Conservation (phyloP, 2,888 invertebrate genomes). For the Erebia epiphron region DNA sequence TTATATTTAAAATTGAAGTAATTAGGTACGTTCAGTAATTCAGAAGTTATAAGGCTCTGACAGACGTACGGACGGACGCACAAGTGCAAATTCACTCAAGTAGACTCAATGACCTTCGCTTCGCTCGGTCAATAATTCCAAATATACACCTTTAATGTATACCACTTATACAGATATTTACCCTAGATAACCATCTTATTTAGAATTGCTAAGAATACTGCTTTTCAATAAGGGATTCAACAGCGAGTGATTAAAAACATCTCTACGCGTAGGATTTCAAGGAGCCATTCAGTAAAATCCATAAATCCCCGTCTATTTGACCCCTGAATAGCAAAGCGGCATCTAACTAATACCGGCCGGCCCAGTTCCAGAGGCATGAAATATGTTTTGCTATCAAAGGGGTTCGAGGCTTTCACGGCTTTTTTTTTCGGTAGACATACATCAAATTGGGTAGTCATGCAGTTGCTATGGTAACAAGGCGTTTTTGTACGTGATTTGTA, state of each 20-base stretch:
- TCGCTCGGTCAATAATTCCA: too few relatives aligned
- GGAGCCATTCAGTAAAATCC: constrained; percentile 45
- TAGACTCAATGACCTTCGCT: too few relatives aligned
- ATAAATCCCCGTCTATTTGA: constrained; percentile 48
- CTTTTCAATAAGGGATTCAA: constrained; percentile 12
- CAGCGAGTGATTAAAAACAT: constrained; percentile 23
- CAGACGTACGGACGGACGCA: too few relatives aligned
- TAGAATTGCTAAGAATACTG: background rate
- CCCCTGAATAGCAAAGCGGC: constrained; percentile 48
- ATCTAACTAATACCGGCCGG: constrained; percentile 51
- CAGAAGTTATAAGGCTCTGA: too few relatives aligned
- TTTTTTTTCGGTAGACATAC: constrained; percentile 44
- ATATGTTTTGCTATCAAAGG: constrained; percentile 68
- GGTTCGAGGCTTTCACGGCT: constrained; percentile 39
- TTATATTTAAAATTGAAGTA: too few relatives aligned
- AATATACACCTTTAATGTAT: too few relatives aligned
- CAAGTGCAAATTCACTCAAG: too few relatives aligned
- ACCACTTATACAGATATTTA: background rate
- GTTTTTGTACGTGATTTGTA: too few relatives aligned
- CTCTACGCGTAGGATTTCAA: constrained; percentile 29
- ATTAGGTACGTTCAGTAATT: too few relatives aligned
- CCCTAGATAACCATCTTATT: background rate
- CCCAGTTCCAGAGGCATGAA: constrained; percentile 60
- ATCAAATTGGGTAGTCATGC: constrained; percentile 44
- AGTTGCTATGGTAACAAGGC: constrained; percentile 43